A percentile compares a stretch with the other conserved stretches of the same genome.
Conservation (phyloP, 2,888 invertebrate genomes). For the Tenthredo distinguenda region DNA sequence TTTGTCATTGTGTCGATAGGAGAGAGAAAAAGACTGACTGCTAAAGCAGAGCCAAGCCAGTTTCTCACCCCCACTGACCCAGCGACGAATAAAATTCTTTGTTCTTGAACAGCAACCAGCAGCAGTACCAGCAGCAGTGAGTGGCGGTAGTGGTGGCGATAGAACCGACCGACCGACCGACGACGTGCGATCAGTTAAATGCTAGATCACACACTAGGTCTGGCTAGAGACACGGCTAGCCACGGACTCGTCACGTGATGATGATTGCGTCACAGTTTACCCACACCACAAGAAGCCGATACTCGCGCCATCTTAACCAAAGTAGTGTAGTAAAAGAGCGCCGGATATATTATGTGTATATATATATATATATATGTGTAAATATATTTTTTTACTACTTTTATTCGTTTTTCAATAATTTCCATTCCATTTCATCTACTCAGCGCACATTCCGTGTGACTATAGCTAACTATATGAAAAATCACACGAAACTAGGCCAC, state of each 20-base stretch:
- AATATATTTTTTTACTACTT: neutral
- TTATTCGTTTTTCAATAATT: neutral
- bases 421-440: neutral
- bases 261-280: constrained; percentile 77
- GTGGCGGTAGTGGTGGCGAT: constrained; percentile 56
- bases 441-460: neutral
- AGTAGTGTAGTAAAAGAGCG: neutral
- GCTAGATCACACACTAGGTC: constrained; percentile 74
- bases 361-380: neutral
- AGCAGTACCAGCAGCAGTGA: neutral
- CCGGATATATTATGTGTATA: neutral
- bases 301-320: constrained; percentile 70
- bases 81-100: constrained; percentile 63
- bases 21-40: constrained; percentile 91
- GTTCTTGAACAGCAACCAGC: neutral
- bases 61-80: constrained; percentile 84
- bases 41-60: constrained; percentile 82
- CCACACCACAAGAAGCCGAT: constrained; percentile 67
- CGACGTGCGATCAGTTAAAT: constrained; percentile 67
- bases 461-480: neutral
- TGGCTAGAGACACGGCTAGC: constrained; percentile 69
- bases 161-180: neutral
- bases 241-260: constrained; percentile 77
- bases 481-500: constrained; percentile 24
- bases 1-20: constrained; percentile 83